Evolutionary conservation across 2,888 invertebrate species (phyloP), one percentile per base, ranked within the genome.

Genomic region (Celastrina argiolus): DNA sequence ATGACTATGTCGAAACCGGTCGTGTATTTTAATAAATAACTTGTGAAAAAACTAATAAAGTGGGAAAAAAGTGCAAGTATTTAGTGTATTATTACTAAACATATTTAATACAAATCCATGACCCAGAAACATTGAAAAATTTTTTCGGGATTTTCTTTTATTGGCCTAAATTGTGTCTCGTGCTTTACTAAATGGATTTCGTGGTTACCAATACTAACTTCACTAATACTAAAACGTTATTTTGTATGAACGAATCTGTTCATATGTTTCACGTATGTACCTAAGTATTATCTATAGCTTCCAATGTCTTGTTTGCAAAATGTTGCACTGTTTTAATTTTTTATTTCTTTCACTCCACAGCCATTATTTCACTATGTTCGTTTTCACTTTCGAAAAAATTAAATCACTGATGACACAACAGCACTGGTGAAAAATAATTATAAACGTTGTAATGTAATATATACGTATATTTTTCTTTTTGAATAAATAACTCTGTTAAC

Each of bases 301-400:
- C 5, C 22, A 51, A 51, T 51, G 16, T 51, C 14, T 51, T 51
- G 51, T 51, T 51, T 51, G 14, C 51, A 34, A 51, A 31, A 4
- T 64, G 18, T 63, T 22, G 34, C 51, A 64, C 51, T 45, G 12
- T 51, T 31, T 31, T 34, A 34, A 34, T 64, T 64, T 22, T 45
- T 51, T 51, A 45, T 64, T 45, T 51, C 31, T 64, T 31, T 64
- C 51, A 51, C 64, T 51, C 39, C 16, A 28, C 28, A 45, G 14
- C 18, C 63, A 56, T 66, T 66, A 22, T 41, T 56, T 16, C 28
- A 28, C 22, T 36, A 28, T 36, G 14, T 51, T 63, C 39, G 56
- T 28, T 63, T 64, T 51, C 63, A 66, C 39, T n/a, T 18, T 66
- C 5, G 28, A 63, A 66, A 63, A 66, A 63, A 66, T 10, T 18